A percentile compares a stretch with the other conserved stretches of the same genome.
phyloP scores from a whole-genome alignment of 2,888 invertebrate genomes.

The Tenthredo mesomela region DNA sequence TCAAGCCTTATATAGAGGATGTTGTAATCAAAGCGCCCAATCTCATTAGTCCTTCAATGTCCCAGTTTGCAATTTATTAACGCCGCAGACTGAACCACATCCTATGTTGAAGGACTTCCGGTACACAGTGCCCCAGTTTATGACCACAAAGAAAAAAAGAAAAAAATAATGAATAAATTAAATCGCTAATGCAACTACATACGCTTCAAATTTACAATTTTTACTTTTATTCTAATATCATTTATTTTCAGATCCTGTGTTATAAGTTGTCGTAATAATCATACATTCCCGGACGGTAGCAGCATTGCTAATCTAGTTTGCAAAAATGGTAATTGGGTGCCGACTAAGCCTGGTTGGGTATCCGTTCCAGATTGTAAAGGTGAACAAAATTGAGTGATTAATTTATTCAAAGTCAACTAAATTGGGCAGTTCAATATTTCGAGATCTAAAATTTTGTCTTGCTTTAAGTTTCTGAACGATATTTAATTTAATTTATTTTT shows the following conservation, averaged over 20 bases:
- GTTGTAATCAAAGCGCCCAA: background rate
- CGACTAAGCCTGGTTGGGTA: slow-evolving; percentile 82
- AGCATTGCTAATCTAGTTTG: slow-evolving; percentile 85
- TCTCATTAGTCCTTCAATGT: background rate
- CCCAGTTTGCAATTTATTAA: background rate
- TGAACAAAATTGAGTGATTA: slow-evolving; percentile 73
- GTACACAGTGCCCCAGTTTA: background rate
- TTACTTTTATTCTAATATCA: background rate
- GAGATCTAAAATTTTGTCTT: slow-evolving; percentile 14
- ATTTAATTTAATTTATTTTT: slow-evolving; percentile 44
- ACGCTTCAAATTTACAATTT: background rate
- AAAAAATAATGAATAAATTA: no score
- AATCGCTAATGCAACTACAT: background rate
- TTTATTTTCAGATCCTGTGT: slow-evolving; percentile 82
- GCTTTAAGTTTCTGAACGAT: slow-evolving; percentile 40
- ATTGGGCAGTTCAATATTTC: slow-evolving; percentile 11
- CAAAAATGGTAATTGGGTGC: slow-evolving; percentile 85
- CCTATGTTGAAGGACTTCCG: background rate
- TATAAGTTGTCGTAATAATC: slow-evolving; percentile 82
- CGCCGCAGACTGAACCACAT: slow-evolving; percentile 24
- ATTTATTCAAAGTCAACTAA: slow-evolving; percentile 38
- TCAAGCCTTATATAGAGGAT: background rate
- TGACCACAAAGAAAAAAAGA: background rate
- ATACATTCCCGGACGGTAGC: slow-evolving; percentile 87
- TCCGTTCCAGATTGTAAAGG: slow-evolving; percentile 87